These are phyloP conservation scores for Pocillopora grandis DNA, from an alignment of 92 coral and sea anemone species.

Conservation along the genomic window DNA sequence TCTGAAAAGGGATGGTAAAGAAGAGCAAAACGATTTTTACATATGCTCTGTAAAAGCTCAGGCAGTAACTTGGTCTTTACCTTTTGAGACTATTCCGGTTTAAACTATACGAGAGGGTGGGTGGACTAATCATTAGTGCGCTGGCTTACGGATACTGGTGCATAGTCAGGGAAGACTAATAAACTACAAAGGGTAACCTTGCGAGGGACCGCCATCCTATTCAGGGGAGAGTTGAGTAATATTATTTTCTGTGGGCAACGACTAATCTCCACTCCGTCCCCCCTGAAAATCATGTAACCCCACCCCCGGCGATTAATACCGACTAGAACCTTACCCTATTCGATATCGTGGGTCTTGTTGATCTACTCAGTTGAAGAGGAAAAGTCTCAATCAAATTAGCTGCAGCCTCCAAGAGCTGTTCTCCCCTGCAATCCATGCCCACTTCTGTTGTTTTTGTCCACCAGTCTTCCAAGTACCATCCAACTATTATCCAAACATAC, in stretches of 20 bases:
- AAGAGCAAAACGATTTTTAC: background rate
- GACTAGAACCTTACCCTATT: conserved; percentile 20
- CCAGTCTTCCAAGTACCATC: conserved; percentile 75
- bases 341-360: conserved; percentile 43
- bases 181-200: too few relatives aligned
- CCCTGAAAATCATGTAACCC: too few relatives aligned
- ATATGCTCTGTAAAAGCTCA: too few relatives aligned
- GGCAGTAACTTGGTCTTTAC: background rate
- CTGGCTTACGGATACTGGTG: too few relatives aligned
- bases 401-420: conserved; percentile 52
- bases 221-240: too few relatives aligned
- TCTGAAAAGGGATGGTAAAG: conserved; percentile 44
- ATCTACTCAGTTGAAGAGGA: conserved; percentile 52
- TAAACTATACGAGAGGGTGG: too few relatives aligned
- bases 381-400: conserved; percentile 66
- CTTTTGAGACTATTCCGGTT: too few relatives aligned
- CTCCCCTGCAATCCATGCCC: conserved; percentile 61
- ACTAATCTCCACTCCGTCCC: too few relatives aligned
- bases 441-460: conserved; percentile 55
- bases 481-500: conserved; percentile 82
- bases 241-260: too few relatives aligned
- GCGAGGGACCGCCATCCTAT: too few relatives aligned
- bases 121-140: too few relatives aligned
- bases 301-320: background rate
- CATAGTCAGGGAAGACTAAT: too few relatives aligned